Evolutionary conservation across 2,797 vertebrate species (phyloP), one percentile per base, ranked within the genome.

Genomic region (Pempheris klunzingeri): DNA sequence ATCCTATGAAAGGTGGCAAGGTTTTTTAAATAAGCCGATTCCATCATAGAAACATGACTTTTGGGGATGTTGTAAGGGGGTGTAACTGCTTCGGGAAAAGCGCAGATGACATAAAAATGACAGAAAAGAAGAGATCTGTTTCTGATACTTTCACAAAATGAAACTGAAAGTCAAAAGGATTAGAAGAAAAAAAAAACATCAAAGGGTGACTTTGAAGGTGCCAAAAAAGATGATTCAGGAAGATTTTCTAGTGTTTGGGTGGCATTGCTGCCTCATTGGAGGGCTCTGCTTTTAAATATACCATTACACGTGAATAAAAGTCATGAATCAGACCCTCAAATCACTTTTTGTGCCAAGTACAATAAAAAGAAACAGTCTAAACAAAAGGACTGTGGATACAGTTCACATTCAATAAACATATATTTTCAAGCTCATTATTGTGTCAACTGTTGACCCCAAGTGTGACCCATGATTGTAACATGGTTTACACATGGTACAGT

Each of bases 1-100:
- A 30, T 60, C 30, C 59, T n/a, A 73, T 47, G 65, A 71, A 66
- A 81, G 22, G 54, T 44, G 71, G 38, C 28, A 3, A 70, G 69
- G 30, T 72, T 87, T 76, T 85, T 50, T 52, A 86, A 78, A 77
- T 65, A 76, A 84, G 53, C 38, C 46, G 59, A 70, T 67, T 62
- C 44, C 34, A 46, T 13, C 28, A 52, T 34, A 0, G 34, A 61
- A 67, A 57, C 12, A 24, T 17, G 46, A 43, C 17, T 74, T 72
- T 78, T 36, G 4, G 24, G 52, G 65, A 11, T 22, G 38, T 70
- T 70, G 61, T 60, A 22, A 62, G 59, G 22, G 38, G 41, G 7
- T 41, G 15, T 36, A n/a, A 0, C 4, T 39, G 47, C 73, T 71
- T 28, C 64, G 28, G 60, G 60, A 71, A 28, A 60, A 32, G 18